Evolutionary conservation across 2,797 vertebrate genomes (phyloP), one percentile per base, ranked within the genome.

Genomic region (Onychomys arenicola): DNA sequence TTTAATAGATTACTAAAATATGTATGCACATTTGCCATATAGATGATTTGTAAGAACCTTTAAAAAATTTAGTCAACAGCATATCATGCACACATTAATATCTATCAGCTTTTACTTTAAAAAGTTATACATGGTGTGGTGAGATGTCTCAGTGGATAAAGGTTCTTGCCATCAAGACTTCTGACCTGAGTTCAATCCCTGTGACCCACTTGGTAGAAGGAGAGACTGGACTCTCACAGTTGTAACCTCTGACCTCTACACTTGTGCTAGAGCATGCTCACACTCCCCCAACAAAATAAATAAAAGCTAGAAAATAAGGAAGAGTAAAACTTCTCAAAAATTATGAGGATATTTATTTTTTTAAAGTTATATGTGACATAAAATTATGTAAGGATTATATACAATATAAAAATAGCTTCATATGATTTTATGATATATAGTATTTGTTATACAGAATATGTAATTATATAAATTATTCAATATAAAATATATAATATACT

Each of bases 1-100:
- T 83, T 29, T 67, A 84, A 29, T 84, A 87, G 57, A 71, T 95
- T 88, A 77, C 37, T 46, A 91, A 94, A 95, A 89, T 78, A 40
- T n/a, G 71, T 29, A 82, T 34, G 6, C 5, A 27, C 14, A 88
- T 77, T 76, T 77, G 25, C 29, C 21, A 52, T 46, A 23, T 59
- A 75, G 27, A 43, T 81, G 27, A 8, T 85, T 77, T 78, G 29
- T 34, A 67, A 92, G 75, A 92, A 93, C 25, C 57, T 95, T 71
- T 52, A 65, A 85, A 85, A 88, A 75, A 21, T 91, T 94, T 81
- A 69, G 40, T 69, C 17, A 82, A 21, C 81, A 46, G 12, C 86
- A 55, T 78, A 46, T 89, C 57, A 67, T 23, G 78, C 37, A 40
- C 29, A 86, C 3, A 85, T 84, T 65, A 80, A 2, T 29, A 73